Conservation (phyloP, 1,140 invertebrate species). For the Cydia fagiglandana region DNA sequence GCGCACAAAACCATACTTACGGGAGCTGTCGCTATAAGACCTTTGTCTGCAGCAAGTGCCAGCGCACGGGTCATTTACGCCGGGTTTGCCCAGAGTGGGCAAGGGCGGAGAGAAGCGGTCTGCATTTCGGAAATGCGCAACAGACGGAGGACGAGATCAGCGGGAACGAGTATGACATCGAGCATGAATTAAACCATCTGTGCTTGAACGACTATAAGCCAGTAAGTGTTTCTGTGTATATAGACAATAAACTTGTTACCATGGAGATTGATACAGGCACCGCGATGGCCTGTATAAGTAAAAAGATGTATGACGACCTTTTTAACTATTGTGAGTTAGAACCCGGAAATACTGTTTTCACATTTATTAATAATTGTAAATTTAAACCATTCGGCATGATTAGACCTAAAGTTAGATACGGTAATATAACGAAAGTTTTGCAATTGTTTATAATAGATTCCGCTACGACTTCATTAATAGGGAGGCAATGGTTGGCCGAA, state of each 20-base stretch:
- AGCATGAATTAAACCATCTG: constrained; percentile 30
- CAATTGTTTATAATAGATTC: too few relatives aligned
- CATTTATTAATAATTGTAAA: constrained; percentile 24
- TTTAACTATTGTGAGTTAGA: not conserved
- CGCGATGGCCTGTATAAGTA: not conserved
- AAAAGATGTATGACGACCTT: too few relatives aligned
- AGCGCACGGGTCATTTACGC: constrained; percentile 9
- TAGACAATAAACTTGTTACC: not conserved
- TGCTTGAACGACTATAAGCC: constrained; percentile 28
- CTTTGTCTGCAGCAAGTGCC: constrained; percentile 15
- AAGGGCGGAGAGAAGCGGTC: not conserved
- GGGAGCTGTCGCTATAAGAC: not conserved
- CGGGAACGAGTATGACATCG: too few relatives aligned
- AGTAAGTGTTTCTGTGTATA: constrained; percentile 17
- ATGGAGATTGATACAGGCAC: constrained; percentile 31
- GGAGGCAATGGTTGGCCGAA: constrained; percentile 31
- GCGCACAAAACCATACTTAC: not conserved
- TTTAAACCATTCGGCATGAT: constrained; percentile 30
- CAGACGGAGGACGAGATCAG: too few relatives aligned
- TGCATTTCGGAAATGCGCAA: too few relatives aligned
- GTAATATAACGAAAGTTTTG: too few relatives aligned
- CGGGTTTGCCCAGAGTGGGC: not conserved
- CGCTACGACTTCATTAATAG: constrained; percentile 7
- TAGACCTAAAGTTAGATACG: not conserved
- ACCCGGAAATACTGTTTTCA: not conserved